Evolutionary conservation across 1,140 invertebrate species (phyloP).

Genomic region (Pogonomyrmex barbatus): DNA sequence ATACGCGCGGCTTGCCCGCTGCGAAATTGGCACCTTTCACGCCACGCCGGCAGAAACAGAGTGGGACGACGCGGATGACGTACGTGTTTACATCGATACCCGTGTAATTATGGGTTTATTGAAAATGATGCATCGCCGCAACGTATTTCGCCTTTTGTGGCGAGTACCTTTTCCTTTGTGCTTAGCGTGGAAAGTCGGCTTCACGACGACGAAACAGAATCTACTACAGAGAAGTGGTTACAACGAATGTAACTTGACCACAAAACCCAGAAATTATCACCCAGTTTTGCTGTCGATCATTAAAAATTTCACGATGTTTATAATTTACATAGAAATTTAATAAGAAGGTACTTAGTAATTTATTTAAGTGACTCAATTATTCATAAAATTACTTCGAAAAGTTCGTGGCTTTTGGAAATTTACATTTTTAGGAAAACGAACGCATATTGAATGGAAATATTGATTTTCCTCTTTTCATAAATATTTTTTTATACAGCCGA

Average conservation of each 20-base stretch:
- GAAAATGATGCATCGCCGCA: conserved; percentile 60
- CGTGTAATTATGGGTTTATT: conserved; percentile 62
- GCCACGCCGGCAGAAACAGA: conserved; percentile 15
- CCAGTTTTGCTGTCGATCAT: background rate
- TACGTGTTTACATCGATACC: conserved; percentile 59
- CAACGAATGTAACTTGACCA: background rate
- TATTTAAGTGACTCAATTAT: no score
- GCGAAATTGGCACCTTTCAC: conserved; percentile 49
- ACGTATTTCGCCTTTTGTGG: conserved; percentile 43
- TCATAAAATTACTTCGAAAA: background rate
- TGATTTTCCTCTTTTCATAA: background rate
- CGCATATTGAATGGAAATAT: background rate
- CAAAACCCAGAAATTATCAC: background rate
- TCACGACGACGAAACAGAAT: conserved; percentile 24
- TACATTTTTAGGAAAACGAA: background rate
- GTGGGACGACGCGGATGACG: conserved; percentile 51
- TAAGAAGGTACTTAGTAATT: background rate
- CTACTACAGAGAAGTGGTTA: background rate
- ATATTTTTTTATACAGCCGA: conserved; percentile 14
- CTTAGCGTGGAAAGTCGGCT: conserved; percentile 12
- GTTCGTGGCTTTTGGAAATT: background rate
- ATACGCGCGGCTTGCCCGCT: conserved; percentile 16
- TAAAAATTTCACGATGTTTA: background rate
- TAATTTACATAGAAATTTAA: background rate
- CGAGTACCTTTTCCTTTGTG: conserved; percentile 1